Conservation (phyloP, 2,797 vertebrate species). For the Cirrhinus molitorella region DNA sequence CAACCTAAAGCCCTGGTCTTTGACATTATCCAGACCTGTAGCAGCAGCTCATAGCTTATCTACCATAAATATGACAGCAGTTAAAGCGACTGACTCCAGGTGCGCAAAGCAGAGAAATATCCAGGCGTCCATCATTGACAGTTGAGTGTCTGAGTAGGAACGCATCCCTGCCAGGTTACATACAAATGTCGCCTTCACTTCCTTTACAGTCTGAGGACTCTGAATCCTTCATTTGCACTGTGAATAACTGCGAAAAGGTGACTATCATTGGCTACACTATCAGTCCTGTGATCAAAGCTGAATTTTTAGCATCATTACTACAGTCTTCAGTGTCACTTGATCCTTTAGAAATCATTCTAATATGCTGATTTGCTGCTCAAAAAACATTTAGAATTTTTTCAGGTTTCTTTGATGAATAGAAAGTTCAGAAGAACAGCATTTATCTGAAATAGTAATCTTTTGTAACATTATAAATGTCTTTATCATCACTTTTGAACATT, state of each 20-base stretch:
- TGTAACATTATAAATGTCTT: too few species aligned
- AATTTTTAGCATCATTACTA: too few species aligned
- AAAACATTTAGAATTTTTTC: too few species aligned
- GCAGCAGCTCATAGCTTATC: not conserved
- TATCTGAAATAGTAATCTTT: too few species aligned
- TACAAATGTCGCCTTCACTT: not conserved
- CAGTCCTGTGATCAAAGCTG: too few species aligned
- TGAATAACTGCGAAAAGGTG: not conserved
- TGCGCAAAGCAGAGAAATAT: slow-evolving; percentile 1
- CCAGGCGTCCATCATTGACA: not conserved
- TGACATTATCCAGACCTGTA: not conserved
- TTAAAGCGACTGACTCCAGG: not conserved
- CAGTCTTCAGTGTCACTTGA: too few species aligned
- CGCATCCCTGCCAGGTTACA: not conserved
- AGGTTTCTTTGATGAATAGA: too few species aligned
- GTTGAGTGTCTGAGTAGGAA: slow-evolving; percentile 11
- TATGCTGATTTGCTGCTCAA: too few species aligned
- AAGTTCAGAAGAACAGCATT: too few species aligned
- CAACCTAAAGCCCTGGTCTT: not conserved
- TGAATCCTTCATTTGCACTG: not conserved
- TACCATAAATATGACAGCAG: slow-evolving; percentile 8
- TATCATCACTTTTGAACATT: too few species aligned
- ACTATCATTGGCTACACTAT: not conserved
- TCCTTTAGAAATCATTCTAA: too few species aligned
- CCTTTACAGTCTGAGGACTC: not conserved